A percentile compares a stretch with the other conserved stretches of the same genome.
phyloP scores from a whole-genome alignment of 2,888 invertebrate species.

The Caenorhabditis sp. region DNA sequence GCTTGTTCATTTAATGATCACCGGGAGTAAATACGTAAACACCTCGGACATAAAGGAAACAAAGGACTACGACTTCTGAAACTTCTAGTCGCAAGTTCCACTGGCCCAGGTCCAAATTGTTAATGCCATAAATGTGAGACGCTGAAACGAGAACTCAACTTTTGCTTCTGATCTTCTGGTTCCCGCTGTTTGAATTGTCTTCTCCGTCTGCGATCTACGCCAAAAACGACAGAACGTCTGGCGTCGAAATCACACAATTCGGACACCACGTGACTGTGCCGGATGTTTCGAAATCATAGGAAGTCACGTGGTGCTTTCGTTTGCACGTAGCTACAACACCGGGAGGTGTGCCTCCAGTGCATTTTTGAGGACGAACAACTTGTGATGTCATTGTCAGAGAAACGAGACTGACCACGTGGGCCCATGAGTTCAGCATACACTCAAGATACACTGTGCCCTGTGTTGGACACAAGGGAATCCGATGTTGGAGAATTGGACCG shows the following conservation, averaged over 20 bases:
- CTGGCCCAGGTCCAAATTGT: not conserved
- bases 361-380: conserved; percentile 11
- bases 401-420: conserved; percentile 47
- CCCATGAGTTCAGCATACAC: conserved; percentile 55
- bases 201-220: conserved; percentile 31
- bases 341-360: conserved; percentile 37
- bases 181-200: conserved; percentile 2
- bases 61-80: conserved; percentile 18
- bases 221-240: conserved; percentile 40
- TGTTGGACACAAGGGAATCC: conserved; percentile 37
- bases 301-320: conserved; percentile 45
- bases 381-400: conserved; percentile 56
- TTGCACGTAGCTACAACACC: conserved; percentile 40
- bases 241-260: conserved; percentile 35
- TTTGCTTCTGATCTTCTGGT: not conserved
- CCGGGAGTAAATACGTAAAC: conserved; percentile 12
- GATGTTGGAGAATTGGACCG: conserved; percentile 2
- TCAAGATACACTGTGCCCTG: conserved; percentile 52
- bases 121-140: too few relatives aligned
- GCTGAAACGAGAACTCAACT: too few relatives aligned
- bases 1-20: conserved; percentile 48
- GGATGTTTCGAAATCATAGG: conserved; percentile 55
- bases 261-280: conserved; percentile 41
- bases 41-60: conserved; percentile 19
- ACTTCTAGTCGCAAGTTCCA: conserved; percentile 5